Conservation (phyloP, 2,113 vertebrate species). For the Zosterops borbonicus region DNA sequence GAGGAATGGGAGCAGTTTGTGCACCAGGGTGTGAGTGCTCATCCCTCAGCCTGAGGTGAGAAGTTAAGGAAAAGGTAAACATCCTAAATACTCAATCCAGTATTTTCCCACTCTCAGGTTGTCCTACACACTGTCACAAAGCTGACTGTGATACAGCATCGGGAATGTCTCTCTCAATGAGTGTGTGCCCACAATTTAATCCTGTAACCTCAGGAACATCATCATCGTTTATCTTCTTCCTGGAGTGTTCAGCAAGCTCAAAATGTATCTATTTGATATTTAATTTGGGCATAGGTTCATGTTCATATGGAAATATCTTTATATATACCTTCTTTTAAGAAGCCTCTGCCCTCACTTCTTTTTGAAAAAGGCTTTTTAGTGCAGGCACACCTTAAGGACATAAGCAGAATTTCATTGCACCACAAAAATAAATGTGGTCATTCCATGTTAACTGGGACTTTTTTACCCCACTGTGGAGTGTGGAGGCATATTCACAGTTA, state of each 20-base stretch:
- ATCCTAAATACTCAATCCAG: background rate
- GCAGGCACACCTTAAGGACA: background rate
- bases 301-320: background rate
- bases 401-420: background rate
- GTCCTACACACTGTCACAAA: background rate
- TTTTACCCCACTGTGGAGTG: background rate
- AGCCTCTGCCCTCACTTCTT: background rate
- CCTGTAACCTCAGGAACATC: background rate
- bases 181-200: background rate
- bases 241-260: background rate
- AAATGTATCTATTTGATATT: background rate
- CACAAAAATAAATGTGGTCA: rapidly evolving
- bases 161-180: background rate
- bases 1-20: background rate
- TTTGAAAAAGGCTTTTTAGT: background rate
- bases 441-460: background rate
- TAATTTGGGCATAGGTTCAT: background rate
- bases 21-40: background rate
- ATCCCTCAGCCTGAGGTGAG: background rate
- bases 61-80: background rate
- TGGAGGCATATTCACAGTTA: background rate
- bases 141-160: background rate
- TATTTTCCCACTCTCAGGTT: background rate
- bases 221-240: background rate
- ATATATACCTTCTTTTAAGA: background rate